A percentile compares a stretch with the other conserved stretches of the same genome.
Conservation (phyloP, 2,113 vertebrate genomes). For the Typhlomys cinereus region DNA sequence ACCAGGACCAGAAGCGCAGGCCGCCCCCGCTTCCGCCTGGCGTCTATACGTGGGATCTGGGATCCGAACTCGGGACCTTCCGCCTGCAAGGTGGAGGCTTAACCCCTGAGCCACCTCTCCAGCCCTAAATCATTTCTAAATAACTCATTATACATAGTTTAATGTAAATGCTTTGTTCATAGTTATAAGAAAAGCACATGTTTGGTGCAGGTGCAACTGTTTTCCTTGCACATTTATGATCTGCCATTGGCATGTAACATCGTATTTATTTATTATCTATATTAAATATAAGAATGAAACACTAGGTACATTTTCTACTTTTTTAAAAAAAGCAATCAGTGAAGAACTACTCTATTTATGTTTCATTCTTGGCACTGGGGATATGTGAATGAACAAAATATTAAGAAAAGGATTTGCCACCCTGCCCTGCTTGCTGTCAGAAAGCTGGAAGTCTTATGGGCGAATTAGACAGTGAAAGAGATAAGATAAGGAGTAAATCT, state of each 20-base stretch:
- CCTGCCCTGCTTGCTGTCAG: neutral
- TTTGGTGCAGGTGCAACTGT: neutral
- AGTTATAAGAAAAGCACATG: neutral
- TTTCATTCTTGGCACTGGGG: neutral
- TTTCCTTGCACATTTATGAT: neutral
- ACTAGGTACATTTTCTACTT: neutral
- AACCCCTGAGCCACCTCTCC: too few relatives aligned
- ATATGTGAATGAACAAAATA: neutral
- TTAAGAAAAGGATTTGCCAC: neutral
- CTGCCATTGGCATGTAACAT: neutral
- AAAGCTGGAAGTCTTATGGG: neutral
- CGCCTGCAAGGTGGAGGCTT: too few relatives aligned
- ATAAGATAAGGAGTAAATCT: neutral
- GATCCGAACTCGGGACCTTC: too few relatives aligned
- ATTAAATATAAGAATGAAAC: neutral
- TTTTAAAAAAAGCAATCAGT: neutral
- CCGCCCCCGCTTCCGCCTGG: too few relatives aligned
- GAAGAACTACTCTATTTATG: neutral
- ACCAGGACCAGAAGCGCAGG: too few relatives aligned
- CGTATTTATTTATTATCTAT: neutral
- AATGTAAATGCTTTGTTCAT: neutral
- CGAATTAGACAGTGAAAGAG: neutral
- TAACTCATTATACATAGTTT: neutral
- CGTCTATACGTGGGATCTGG: too few relatives aligned
- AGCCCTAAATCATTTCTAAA: neutral